phyloP scores from a whole-genome alignment of 2,888 invertebrate genomes.

The Rhagonycha fulva region DNA sequence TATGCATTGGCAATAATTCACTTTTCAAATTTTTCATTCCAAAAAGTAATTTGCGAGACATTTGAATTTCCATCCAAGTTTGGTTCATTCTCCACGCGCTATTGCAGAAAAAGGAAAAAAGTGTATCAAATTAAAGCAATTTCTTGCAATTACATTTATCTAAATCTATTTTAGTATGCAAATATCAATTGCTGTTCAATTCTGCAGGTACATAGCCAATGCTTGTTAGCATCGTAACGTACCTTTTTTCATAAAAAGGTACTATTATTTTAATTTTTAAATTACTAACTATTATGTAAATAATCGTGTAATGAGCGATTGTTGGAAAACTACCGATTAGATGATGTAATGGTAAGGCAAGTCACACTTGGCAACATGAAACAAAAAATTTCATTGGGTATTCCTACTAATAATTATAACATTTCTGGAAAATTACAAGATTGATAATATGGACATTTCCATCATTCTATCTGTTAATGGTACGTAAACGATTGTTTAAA shows the following conservation, averaged over 20 bases:
- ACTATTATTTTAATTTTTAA: not conserved
- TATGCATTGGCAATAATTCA: not conserved
- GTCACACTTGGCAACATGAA: not conserved
- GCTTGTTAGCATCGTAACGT: not conserved
- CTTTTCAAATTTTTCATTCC: not conserved
- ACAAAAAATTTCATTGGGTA: not conserved
- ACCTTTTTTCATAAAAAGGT: not conserved
- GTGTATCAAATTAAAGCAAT: not conserved
- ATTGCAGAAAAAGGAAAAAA: not conserved
- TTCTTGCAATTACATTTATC: not conserved
- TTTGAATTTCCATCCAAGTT: no score
- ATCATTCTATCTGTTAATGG: no score
- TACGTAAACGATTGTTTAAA: no score
- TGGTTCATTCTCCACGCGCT: not conserved
- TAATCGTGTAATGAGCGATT: not conserved
- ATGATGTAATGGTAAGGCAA: not conserved
- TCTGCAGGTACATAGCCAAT: not conserved
- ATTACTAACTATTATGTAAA: not conserved
- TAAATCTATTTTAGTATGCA: not conserved
- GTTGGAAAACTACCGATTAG: not conserved
- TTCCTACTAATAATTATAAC: not conserved
- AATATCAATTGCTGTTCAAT: not conserved
- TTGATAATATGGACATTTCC: no score
- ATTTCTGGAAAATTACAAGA: not conserved
- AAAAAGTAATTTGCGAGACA: not conserved